Conservation (phyloP, 1,140 invertebrate genomes). For the Pseudachorutes palmiensis region DNA sequence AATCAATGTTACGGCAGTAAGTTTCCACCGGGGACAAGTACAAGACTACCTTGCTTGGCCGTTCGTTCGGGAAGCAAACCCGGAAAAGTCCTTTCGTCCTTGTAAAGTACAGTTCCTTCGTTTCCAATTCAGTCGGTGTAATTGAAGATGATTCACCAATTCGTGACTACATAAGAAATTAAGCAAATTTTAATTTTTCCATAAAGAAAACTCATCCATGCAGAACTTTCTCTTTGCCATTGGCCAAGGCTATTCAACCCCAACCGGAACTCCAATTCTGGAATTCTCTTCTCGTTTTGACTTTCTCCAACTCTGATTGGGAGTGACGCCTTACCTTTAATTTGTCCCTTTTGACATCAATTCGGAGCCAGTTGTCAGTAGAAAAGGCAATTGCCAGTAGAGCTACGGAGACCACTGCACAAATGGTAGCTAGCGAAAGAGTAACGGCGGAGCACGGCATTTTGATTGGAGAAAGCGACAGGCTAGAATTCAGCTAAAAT, state of each 20-base stretch:
- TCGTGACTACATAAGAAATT: background rate
- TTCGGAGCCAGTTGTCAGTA: constrained; percentile 90
- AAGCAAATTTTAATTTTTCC: background rate
- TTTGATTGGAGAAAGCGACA: too few relatives aligned
- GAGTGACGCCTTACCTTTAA: constrained; percentile 61
- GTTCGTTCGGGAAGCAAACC: constrained; percentile 80
- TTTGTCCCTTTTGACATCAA: constrained; percentile 75
- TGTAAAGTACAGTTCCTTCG: constrained; percentile 60
- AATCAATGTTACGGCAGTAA: constrained; percentile 88
- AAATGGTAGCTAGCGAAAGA: constrained; percentile 85
- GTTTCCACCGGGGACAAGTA: constrained; percentile 89
- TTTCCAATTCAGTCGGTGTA: constrained; percentile 63
- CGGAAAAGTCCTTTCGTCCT: constrained; percentile 81
- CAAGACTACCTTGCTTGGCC: constrained; percentile 59
- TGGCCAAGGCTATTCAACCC: too few relatives aligned
- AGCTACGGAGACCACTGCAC: constrained; percentile 81
- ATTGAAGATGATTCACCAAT: background rate
- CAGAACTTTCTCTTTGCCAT: background rate
- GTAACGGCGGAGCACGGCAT: constrained; percentile 94
- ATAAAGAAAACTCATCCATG: background rate
- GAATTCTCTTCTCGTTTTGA: too few relatives aligned
- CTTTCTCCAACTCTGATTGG: background rate
- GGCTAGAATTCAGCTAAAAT: too few relatives aligned
- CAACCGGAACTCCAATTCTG: too few relatives aligned
- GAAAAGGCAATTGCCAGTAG: constrained; percentile 85